Conservation (phyloP, 92 coral and sea anemone genomes). For the Epizoanthus illoricatus region DNA sequence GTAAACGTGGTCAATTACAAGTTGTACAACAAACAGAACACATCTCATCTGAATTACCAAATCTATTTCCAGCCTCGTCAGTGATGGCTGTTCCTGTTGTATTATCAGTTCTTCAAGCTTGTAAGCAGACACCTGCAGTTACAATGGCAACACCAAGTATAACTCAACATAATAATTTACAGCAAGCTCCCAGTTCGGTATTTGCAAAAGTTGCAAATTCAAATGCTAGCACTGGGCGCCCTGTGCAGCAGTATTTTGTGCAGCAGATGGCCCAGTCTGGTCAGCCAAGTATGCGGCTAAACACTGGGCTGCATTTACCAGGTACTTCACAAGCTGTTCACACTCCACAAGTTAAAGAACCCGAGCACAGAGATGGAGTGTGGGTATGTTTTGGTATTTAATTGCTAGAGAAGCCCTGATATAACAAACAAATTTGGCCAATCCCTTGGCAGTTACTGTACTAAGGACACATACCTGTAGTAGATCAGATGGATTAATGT, state of each 20-base stretch:
- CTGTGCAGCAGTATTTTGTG: neutral
- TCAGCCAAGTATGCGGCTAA: neutral
- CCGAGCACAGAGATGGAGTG: conserved; percentile 5
- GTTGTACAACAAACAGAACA: neutral
- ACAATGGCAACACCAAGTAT: neutral
- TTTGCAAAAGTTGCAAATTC: neutral
- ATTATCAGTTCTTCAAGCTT: neutral
- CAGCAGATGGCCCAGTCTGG: neutral
- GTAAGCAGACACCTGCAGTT: neutral
- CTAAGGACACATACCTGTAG: too few species aligned
- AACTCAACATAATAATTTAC: neutral
- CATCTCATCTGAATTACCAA: neutral
- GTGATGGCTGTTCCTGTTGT: conserved; percentile 2
- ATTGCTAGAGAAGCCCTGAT: neutral
- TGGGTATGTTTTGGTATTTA: neutral
- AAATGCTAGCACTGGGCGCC: neutral
- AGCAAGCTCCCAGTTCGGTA: neutral
- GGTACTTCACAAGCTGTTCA: neutral
- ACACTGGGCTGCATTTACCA: neutral
- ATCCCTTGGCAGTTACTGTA: too few species aligned
- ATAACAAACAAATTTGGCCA: too few species aligned
- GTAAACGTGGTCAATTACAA: neutral
- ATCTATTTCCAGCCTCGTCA: neutral
- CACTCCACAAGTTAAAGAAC: neutral
- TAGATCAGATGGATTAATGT: too few species aligned